phyloP scores from a whole-genome alignment of 2,797 vertebrate species.

The Bufotes viridis region DNA sequence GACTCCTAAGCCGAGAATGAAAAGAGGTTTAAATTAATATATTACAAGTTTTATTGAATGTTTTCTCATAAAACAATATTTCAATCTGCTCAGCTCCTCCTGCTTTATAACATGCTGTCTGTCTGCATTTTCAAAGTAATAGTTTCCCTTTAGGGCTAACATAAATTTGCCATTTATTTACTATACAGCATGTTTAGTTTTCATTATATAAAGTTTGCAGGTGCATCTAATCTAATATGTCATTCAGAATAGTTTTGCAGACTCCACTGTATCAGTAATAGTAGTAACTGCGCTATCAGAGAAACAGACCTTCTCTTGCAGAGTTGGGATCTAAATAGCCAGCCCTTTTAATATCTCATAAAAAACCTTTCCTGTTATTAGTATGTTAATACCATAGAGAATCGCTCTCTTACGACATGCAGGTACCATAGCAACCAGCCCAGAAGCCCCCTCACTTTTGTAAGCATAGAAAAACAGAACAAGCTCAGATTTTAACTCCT shows the following conservation, averaged over 20 bases:
- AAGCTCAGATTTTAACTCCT: constrained; percentile 8
- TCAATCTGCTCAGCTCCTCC: too few species aligned
- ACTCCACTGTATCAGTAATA: neutral
- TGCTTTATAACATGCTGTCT: too few species aligned
- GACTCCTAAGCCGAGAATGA: too few species aligned
- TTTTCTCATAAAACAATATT: too few species aligned
- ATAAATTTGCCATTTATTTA: too few species aligned
- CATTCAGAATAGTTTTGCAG: neutral
- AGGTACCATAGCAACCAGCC: constrained; percentile 38
- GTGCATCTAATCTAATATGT: neutral
- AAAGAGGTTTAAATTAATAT: too few species aligned
- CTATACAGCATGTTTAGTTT: neutral
- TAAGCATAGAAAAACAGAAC: constrained; percentile 23
- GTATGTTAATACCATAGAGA: constrained; percentile 41
- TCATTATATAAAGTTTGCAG: neutral
- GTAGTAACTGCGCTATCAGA: neutral
- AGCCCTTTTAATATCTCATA: constrained; percentile 27
- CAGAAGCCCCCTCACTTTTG: constrained; percentile 23
- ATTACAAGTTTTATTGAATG: too few species aligned
- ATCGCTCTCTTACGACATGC: constrained; percentile 15
- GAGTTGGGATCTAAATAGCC: constrained; percentile 2
- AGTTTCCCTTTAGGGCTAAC: too few species aligned
- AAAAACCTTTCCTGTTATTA: constrained; percentile 28
- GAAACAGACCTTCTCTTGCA: neutral
- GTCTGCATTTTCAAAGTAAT: too few species aligned